Evolutionary conservation across 2,888 invertebrate species (phyloP), one percentile per base, ranked within the genome.

Genomic region (Melinaea menophilus): DNA sequence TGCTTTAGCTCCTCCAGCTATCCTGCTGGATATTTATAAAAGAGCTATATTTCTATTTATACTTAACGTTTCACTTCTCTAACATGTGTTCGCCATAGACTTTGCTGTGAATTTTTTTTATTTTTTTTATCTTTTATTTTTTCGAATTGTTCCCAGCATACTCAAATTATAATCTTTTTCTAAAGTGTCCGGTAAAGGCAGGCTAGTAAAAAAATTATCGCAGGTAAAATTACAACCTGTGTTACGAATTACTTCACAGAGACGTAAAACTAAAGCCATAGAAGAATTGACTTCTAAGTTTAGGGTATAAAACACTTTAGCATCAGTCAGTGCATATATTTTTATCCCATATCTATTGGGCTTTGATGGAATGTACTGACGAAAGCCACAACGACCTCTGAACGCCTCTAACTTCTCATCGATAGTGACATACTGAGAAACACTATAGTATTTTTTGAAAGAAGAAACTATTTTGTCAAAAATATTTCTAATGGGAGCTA

Each of bases 291-390:
- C 63, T 62, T 69, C 69, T 58, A 71, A 56, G 37, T 51, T 63
- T 11, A 35, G 34, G 11, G 64, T 64, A 59, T 69, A 68, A 65
- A 67, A 71, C 55, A 55, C 63, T 65, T 65, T 66, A 7, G 69
- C 69, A 63, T 72, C 73, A 12, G 55, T 57, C 55, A 70, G 33
- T 0, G 69, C 58, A n/a, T 66, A 65, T 31, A 70, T 69, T 69
- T 73, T 70, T 4, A 72, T 66, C 1, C 71, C 71, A 60, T 71
- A 72, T 64, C 66, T 72, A 5, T 59, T 62, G 5, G 71, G 68
- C 54, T 72, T 69, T n/a, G 67, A 68, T 55, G 70, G 62, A 37
- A 69, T 68, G 33, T 69, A 68, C 33, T 67, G 61, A 0, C 64
- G 51, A 56, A 69, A 70, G 37, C 34, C 13, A n/a, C 68, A 70